phyloP scores from a whole-genome alignment of 2,888 invertebrate species.

The Cataglyphis rosenhaueri region DNA sequence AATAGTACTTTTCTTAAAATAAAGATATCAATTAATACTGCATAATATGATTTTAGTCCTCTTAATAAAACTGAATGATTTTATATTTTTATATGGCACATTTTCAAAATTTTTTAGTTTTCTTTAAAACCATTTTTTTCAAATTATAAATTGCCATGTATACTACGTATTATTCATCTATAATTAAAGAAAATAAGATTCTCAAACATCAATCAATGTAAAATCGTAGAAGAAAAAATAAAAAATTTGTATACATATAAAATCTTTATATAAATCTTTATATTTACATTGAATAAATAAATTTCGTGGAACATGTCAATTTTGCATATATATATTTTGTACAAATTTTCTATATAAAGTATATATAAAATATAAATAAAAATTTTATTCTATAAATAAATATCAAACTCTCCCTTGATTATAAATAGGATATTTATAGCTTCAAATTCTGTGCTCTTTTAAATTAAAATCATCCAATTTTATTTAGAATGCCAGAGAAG shows the following conservation, averaged over 20 bases:
- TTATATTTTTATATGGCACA: neutral
- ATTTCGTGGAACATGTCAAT: neutral
- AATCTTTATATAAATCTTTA: neutral
- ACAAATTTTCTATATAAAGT: neutral
- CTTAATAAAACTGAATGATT: slow-evolving; percentile 3
- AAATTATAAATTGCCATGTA: neutral
- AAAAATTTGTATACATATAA: neutral
- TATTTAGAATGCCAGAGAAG: neutral
- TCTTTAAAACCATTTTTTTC: neutral
- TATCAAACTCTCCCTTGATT: neutral
- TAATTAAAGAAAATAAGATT: neutral
- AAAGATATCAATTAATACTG: neutral
- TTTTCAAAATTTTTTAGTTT: neutral
- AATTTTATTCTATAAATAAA: neutral
- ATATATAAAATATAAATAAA: neutral
- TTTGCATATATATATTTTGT: neutral
- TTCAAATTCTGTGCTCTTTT: neutral
- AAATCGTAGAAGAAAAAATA: neutral
- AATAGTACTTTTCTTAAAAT: neutral
- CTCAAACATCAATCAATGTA: neutral
- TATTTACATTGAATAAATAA: slow-evolving; percentile 9
- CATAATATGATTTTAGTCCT: neutral
- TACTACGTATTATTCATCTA: neutral
- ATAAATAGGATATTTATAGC: neutral
- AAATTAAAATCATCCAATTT: slow-evolving; percentile 14